Conservation (phyloP, 37 sponge, comb jelly and placozoan species). For the Tethya wilhelma region DNA sequence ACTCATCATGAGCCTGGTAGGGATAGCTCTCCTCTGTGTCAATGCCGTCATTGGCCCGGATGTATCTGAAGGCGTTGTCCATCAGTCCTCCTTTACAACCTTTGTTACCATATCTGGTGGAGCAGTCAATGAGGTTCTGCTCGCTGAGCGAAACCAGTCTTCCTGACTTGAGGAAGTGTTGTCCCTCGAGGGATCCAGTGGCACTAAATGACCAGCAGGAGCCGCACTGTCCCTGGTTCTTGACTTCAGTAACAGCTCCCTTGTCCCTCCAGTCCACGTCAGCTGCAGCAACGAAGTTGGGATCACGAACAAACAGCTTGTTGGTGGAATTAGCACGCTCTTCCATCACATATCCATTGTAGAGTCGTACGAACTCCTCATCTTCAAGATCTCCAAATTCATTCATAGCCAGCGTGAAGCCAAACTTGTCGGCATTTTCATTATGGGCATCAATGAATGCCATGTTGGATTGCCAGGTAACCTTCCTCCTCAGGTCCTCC, state of each 20-base stretch:
- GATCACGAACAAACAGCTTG: conserved; percentile 1
- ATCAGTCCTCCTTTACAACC: conserved; percentile 96
- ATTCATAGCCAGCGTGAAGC: conserved; percentile 67
- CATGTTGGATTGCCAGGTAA: conserved; percentile 54
- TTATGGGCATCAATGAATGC: conserved; percentile 58
- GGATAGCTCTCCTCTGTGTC: conserved; percentile 95
- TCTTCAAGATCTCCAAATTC: conserved; percentile 54
- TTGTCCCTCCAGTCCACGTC: conserved; percentile 82
- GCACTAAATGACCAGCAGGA: conserved; percentile 98
- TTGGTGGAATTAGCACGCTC: not conserved
- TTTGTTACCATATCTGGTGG: conserved; percentile 80
- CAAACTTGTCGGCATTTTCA: conserved; percentile 34
- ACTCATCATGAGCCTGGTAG: conserved; percentile 83
- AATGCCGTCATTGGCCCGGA: conserved; percentile 72
- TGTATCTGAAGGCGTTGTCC: conserved; percentile 90
- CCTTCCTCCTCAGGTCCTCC: conserved; percentile 29
- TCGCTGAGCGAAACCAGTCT: conserved; percentile 81
- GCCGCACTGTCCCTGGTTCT: conserved; percentile 91
- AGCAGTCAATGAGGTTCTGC: conserved; percentile 97
- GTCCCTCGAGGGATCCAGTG: conserved; percentile 93
- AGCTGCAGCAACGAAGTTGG: conserved; percentile 10
- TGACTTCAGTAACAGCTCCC: conserved; percentile 71
- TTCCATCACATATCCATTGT: conserved; percentile 17
- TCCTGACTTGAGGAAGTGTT: conserved; percentile 28
- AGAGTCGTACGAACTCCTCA: conserved; percentile 39